Percentiles rank a stretch among this genome's conserved stretches.
These are phyloP conservation scores for Neodontobutis hainanensis DNA, from an alignment of 2,113 vertebrate genomes.

Conservation along the genomic window DNA sequence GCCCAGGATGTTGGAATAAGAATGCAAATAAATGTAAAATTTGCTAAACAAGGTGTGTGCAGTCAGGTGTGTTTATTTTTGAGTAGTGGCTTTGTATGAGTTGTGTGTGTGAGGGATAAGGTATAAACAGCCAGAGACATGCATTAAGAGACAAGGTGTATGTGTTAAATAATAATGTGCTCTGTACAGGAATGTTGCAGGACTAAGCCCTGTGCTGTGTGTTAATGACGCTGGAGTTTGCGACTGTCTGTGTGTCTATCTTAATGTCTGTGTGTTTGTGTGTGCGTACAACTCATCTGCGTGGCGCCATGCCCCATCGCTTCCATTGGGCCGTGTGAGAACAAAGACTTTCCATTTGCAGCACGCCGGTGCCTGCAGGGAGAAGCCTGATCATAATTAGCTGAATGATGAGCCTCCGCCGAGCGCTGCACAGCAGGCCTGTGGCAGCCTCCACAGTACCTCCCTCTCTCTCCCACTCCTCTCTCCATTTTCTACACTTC, in stretches of 20 bases:
- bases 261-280: slow-evolving; percentile 46
- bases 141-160: slow-evolving; percentile 41
- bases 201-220: slow-evolving; percentile 10
- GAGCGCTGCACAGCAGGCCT: slow-evolving; percentile 77
- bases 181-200: neutral
- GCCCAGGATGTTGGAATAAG: too few relatives aligned
- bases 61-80: slow-evolving; percentile 25
- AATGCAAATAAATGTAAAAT: neutral
- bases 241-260: slow-evolving; percentile 21
- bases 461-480: slow-evolving; percentile 40
- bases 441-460: slow-evolving; percentile 61
- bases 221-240: slow-evolving; percentile 14
- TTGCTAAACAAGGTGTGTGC: neutral
- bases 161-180: slow-evolving; percentile 32
- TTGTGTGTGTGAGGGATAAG: slow-evolving; percentile 17
- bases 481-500: slow-evolving; percentile 46
- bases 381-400: slow-evolving; percentile 84
- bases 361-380: slow-evolving; percentile 77
- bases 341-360: slow-evolving; percentile 83
- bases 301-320: slow-evolving; percentile 79
- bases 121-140: slow-evolving; percentile 38
- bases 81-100: too few relatives aligned
- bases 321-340: slow-evolving; percentile 80
- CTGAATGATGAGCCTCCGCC: slow-evolving; percentile 81
- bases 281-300: slow-evolving; percentile 72